Evolutionary conservation across 2,113 vertebrate genomes (phyloP), one percentile per base, ranked within the genome.

Genomic region (Apteryx mantelli): DNA sequence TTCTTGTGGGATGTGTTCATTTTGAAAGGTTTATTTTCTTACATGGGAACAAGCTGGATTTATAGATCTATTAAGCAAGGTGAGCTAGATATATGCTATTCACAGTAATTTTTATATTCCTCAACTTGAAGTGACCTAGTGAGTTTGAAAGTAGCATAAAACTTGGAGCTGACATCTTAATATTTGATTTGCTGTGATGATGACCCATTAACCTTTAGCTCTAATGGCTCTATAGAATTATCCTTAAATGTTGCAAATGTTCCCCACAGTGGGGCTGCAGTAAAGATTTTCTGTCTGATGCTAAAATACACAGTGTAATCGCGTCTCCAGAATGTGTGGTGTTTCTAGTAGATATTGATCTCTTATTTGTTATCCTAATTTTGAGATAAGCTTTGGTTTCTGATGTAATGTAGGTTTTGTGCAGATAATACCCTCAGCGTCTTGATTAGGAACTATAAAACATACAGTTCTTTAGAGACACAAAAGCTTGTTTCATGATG

Each of bases 101-200:
- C 86, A 68, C 1, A 15, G 78, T 69, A 83, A 82, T 89, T 93
- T 97, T 97, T 95, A 92, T 90, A 55, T 66, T 88, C 56, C 91
- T 98, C 38, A 26, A 88, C 88, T 96, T 91, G 50, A 97, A 86
- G 60, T 93, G 82, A 96, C 88, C 86, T 66, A 65, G 71, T 79
- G 79, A 91, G 82, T 91, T 95, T 97, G 91, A 94, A 97, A 95
- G 76, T 36, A 82, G 61, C 94, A 21, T 96, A 90, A 97, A 97
- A 95, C 71, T 68, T 93, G 78, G 89, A 88, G 56, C 69, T 92
- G 53, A 83, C 5, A 1, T 91, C 73, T 94, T 95, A 81, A 40
- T 95, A 92, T 95, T 89, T 96, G 89, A 82, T 96, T 65, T 94
- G 60, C 93, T 93, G 88, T 83, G 83, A 88, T 91, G 5, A 1